Conservation (phyloP, 2,113 vertebrate species). For the Prolemur simus region DNA sequence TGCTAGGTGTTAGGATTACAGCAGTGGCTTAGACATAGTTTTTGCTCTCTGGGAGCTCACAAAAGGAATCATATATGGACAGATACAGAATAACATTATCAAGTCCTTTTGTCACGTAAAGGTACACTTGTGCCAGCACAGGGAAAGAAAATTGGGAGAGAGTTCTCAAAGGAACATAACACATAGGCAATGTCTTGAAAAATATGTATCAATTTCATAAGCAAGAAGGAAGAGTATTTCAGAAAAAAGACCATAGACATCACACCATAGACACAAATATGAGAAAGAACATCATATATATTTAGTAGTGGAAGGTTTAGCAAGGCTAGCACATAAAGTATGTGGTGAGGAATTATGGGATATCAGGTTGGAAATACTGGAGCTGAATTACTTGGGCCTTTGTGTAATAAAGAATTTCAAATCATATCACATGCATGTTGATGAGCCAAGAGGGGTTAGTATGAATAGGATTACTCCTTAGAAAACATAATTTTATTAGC, state of each 20-base stretch:
- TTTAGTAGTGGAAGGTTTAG: background rate
- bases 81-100: background rate
- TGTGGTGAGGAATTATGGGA: background rate
- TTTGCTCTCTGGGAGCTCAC: background rate
- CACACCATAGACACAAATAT: too few species aligned
- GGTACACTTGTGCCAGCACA: background rate
- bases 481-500: background rate
- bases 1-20: background rate
- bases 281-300: background rate
- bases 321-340: background rate
- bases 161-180: background rate
- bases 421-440: background rate
- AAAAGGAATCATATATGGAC: background rate
- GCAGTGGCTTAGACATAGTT: background rate
- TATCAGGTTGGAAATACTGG: background rate
- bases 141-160: background rate
- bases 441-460: background rate
- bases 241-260: background rate
- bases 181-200: background rate
- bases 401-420: background rate
- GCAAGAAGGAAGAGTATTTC: background rate
- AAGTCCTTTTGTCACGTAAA: background rate
- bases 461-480: background rate
- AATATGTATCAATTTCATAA: background rate
- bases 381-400: background rate